These are phyloP conservation scores for Muntiacus muntjak DNA, from an alignment of 2,113 vertebrate species.

Conservation along the genomic window DNA sequence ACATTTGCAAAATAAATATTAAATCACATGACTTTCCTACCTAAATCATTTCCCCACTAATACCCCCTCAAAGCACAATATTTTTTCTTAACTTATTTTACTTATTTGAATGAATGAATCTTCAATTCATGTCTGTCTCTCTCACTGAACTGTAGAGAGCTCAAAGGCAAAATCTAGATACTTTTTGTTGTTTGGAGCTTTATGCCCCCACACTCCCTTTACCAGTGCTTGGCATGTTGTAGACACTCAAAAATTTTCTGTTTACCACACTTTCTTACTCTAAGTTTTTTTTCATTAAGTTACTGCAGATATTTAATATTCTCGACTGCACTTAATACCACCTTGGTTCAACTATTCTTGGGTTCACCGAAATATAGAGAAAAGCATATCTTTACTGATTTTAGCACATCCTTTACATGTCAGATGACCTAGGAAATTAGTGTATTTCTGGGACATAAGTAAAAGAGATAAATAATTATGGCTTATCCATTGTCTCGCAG, in stretches of 20 bases:
- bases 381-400: neutral
- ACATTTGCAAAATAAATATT: neutral
- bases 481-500: neutral
- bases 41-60: neutral
- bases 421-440: neutral
- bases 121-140: neutral
- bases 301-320: neutral
- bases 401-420: neutral
- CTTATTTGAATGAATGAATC: neutral
- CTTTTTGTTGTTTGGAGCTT: neutral
- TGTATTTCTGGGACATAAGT: neutral
- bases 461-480: neutral
- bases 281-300: neutral
- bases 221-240: neutral
- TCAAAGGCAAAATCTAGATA: neutral
- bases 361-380: neutral
- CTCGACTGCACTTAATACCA: neutral
- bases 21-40: neutral
- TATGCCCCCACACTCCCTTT: neutral
- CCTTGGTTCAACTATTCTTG: neutral
- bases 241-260: neutral
- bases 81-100: neutral
- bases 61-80: neutral
- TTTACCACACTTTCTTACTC: neutral
- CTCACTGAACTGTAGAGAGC: neutral